Conservation (phyloP, 92 coral and sea anemone species). For the Siderastrea radians region DNA sequence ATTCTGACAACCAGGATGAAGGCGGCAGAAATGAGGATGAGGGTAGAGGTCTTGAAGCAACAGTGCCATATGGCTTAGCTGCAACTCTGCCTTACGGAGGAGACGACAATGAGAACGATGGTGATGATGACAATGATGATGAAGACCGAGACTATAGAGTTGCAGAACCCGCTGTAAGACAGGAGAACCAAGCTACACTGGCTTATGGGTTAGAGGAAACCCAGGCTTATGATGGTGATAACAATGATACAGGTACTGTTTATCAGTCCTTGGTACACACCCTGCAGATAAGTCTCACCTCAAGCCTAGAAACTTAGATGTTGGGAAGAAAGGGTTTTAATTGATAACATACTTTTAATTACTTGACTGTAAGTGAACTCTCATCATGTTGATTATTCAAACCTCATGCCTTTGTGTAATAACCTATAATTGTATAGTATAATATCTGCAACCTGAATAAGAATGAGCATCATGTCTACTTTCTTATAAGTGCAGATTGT, state of each 20-base stretch:
- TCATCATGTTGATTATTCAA: too few relatives aligned
- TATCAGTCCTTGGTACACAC: not conserved
- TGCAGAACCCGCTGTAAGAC: not conserved
- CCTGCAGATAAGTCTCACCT: too few relatives aligned
- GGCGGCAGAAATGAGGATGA: not conserved
- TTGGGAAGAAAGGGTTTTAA: too few relatives aligned
- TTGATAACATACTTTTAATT: too few relatives aligned
- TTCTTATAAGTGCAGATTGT: too few relatives aligned
- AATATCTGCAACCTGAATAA: too few relatives aligned
- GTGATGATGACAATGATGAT: constrained; percentile 5
- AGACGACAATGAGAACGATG: not conserved
- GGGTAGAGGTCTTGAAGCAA: constrained; percentile 18
- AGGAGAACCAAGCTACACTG: constrained; percentile 12
- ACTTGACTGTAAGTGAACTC: too few relatives aligned
- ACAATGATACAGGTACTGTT: constrained; percentile 8
- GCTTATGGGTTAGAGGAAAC: constrained; percentile 31
- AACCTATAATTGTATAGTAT: too few relatives aligned
- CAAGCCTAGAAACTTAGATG: too few relatives aligned
- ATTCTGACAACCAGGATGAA: constrained; percentile 11
- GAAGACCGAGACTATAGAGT: not conserved
- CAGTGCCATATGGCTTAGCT: constrained; percentile 6
- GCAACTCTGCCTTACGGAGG: constrained; percentile 31
- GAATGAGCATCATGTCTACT: too few relatives aligned
- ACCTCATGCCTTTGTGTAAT: too few relatives aligned
- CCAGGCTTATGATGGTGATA: constrained; percentile 16